Conservation (phyloP, 1,140 invertebrate genomes). For the Cotesia chilonis region DNA sequence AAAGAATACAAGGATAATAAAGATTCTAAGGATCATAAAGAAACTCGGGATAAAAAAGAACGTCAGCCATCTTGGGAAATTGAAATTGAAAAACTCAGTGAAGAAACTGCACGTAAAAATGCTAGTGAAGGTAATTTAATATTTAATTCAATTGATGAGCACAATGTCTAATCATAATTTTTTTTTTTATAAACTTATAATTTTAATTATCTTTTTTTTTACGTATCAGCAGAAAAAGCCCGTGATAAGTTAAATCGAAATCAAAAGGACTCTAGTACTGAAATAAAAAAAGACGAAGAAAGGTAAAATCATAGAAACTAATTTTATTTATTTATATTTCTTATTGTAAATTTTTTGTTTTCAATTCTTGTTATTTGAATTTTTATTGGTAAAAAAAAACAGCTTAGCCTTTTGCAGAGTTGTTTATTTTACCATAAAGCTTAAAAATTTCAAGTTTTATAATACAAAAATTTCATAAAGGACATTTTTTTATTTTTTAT, state of each 20-base stretch:
- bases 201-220: slow-evolving; percentile 39
- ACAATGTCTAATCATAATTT: slow-evolving; percentile 9
- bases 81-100: slow-evolving; percentile 47
- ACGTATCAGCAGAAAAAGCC: slow-evolving; percentile 49
- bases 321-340: background rate
- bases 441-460: too few species aligned
- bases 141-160: background rate
- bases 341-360: background rate
- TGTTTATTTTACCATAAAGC: too few species aligned
- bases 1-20: slow-evolving; percentile 49
- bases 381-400: too few species aligned
- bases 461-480: background rate
- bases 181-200: slow-evolving; percentile 22
- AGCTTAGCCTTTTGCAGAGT: too few species aligned
- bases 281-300: slow-evolving; percentile 52
- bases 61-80: slow-evolving; percentile 52
- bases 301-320: slow-evolving; percentile 47
- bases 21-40: slow-evolving; percentile 53
- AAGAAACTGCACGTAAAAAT: slow-evolving; percentile 45
- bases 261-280: slow-evolving; percentile 53
- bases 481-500: background rate
- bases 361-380: background rate
- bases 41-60: slow-evolving; percentile 42
- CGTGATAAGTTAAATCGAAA: slow-evolving; percentile 48
- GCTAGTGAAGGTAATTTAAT: slow-evolving; percentile 39